A percentile compares a stretch with the other conserved stretches of the same genome.
Conservation (phyloP, 2,797 vertebrate genomes). For the Micromesistius poutassou region DNA sequence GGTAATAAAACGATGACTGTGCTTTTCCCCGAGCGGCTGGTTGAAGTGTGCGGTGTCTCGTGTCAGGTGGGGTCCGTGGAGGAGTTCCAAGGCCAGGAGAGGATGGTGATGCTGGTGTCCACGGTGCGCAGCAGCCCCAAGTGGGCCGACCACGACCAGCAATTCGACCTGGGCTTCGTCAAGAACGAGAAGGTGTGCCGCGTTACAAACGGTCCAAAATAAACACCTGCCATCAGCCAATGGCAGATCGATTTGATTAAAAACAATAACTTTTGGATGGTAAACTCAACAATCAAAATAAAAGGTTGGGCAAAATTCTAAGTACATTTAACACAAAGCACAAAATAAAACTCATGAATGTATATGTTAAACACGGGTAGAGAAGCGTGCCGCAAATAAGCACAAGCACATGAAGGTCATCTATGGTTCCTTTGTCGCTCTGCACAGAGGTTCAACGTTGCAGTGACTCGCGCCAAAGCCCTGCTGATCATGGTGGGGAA, state of each 20-base stretch:
- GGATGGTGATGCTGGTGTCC: conserved; percentile 85
- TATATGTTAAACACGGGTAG: too few species aligned
- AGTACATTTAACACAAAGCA: too few species aligned
- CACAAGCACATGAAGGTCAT: conserved; percentile 8
- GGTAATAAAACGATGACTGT: not conserved
- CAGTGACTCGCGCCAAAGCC: conserved; percentile 88
- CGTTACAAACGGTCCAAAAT: fast-evolving
- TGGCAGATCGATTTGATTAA: not conserved
- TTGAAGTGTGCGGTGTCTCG: not conserved
- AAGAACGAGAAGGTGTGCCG: conserved; percentile 85
- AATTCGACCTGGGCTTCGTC: conserved; percentile 88
- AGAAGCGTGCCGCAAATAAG: too few species aligned
- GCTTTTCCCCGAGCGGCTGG: not conserved
- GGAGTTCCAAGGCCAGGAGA: conserved; percentile 95
- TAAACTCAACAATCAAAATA: too few species aligned
- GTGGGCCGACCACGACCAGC: conserved; percentile 70
- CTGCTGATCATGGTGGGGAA: conserved; percentile 92
- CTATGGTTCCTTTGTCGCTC: not conserved
- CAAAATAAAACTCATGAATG: too few species aligned
- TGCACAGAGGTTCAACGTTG: conserved; percentile 89
- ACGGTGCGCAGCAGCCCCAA: conserved; percentile 82
- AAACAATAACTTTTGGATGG: not conserved
- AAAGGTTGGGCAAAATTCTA: too few species aligned
- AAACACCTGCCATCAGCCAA: not conserved
- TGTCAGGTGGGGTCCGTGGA: conserved; percentile 91